Base-by-base conservation (phyloP, 2,888 invertebrate genomes). In the Orthosia incerta region DNA sequence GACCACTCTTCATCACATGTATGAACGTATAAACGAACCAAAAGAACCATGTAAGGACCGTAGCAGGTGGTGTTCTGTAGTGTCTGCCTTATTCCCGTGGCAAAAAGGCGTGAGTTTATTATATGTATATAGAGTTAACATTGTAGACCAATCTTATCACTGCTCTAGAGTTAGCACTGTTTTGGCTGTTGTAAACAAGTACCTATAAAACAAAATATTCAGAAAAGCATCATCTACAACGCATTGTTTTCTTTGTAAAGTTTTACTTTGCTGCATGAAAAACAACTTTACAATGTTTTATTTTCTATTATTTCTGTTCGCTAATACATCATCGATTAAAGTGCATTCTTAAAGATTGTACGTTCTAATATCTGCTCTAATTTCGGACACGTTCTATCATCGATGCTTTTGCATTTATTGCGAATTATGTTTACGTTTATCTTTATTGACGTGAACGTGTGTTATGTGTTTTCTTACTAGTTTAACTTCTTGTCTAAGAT, bases 331-430 rank as follows among this genome's bases (percentile, higher is more conserved):
- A 60, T 50, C 73, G 26, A 39, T n/a, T n/a, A 51, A 63, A 61
- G 20, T 61, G 55, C 61, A 66, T 65, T 26, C 23, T 23, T 26
- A 39, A 51, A 50, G n/a, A 53, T 53, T 26, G 16, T 57, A 45
- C 13, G 16, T 46, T 72, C 72, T 45, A 50, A 31, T 53, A 31
- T 46, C 26, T 64, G 55, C 73, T 72, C 55, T 78, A 60, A 67
- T 72, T 72, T 56, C 60, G 46, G 66, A 67, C 66, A 46, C 55
- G 50, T 71, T 66, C 18, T 46, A 67, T 72, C 63, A 78, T 67
- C 67, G 59, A 56, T 64, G 63, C 26, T 13, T 72, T 78, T 72
- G 48, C 63, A 45, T 70, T 76, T 67, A 60, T 72, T 77, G 59
- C 59, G 57, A 74, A 60, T 60, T 63, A 53, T 64, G 46, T 77